Percentiles rank a stretch among this genome's conserved stretches.
These are phyloP conservation scores for Pristionchus exspectatus DNA, from an alignment of 2,888 invertebrate species.

Conservation along the genomic window DNA sequence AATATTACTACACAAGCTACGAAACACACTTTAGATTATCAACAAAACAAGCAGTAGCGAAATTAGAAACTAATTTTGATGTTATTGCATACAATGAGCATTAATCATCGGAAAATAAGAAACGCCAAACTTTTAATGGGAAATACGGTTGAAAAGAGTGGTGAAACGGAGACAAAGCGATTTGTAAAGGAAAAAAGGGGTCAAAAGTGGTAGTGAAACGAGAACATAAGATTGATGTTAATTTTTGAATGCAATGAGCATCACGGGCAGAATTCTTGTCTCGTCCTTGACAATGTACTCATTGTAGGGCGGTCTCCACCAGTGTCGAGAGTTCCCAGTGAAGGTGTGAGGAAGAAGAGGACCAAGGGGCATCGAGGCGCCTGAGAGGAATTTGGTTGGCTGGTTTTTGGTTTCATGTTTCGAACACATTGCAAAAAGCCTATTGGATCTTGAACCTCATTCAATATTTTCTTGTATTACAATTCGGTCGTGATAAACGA, in stretches of 20 bases:
- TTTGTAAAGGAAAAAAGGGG: neutral
- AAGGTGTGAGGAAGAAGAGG: neutral
- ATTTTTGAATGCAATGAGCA: conserved; percentile 39
- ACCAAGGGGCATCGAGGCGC: conserved; percentile 18
- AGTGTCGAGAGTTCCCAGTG: neutral
- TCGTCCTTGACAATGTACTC: conserved; percentile 54
- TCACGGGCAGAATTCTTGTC: conserved; percentile 20
- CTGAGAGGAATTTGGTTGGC: no score
- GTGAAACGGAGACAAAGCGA: neutral
- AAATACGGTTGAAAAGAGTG: neutral
- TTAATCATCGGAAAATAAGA: no score
- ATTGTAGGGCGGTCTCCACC: conserved; percentile 20
- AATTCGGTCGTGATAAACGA: no score
- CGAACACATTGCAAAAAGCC: no score
- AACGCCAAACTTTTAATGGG: no score
- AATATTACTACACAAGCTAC: neutral
- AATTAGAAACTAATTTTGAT: neutral
- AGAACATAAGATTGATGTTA: neutral
- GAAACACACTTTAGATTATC: neutral
- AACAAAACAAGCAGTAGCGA: no score
- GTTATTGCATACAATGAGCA: no score
- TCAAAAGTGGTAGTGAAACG: neutral
- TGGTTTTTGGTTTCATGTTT: no score
- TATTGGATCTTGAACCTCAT: no score
- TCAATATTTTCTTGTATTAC: no score